These are phyloP conservation scores for Sterrhoptilus dennistouni DNA, from an alignment of 2,113 vertebrate genomes.

Conservation along the genomic window DNA sequence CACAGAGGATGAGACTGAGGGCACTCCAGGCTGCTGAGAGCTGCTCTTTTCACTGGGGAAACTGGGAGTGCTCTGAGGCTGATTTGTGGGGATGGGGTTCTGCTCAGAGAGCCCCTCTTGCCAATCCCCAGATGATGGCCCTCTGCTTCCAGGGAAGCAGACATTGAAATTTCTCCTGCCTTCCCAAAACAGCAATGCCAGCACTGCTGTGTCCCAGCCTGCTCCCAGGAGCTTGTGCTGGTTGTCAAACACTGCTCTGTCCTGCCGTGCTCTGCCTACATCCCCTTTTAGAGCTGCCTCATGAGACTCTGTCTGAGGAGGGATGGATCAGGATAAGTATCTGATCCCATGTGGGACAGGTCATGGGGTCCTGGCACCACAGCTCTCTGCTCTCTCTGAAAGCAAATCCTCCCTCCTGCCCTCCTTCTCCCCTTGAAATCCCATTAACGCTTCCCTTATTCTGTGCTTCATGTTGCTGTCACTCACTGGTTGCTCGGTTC, in stretches of 20 bases:
- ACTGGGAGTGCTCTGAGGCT: not conserved
- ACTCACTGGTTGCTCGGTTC: accelerated
- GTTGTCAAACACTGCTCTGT: accelerated
- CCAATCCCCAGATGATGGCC: accelerated
- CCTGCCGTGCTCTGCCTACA: accelerated
- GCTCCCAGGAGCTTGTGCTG: not conserved
- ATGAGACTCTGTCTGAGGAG: not conserved
- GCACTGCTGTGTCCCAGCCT: not conserved
- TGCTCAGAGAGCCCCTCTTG: not conserved
- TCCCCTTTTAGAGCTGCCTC: accelerated
- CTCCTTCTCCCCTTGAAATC: constrained; percentile 21
- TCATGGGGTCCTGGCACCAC: not conserved
- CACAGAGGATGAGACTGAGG: not conserved
- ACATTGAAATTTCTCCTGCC: accelerated
- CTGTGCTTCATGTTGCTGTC: not conserved
- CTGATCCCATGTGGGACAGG: not conserved
- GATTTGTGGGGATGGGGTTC: not conserved
- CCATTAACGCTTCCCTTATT: constrained; percentile 1
- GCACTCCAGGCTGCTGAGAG: not conserved
- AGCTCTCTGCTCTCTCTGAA: not conserved
- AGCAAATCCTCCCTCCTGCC: not conserved
- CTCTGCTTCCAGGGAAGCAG: not conserved
- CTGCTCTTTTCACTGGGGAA: not conserved
- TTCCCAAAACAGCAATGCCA: not conserved
- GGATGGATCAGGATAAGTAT: not conserved